These are phyloP conservation scores for Philhelius pedissequus DNA, from an alignment of 2,888 invertebrate species.

Conservation along the genomic window DNA sequence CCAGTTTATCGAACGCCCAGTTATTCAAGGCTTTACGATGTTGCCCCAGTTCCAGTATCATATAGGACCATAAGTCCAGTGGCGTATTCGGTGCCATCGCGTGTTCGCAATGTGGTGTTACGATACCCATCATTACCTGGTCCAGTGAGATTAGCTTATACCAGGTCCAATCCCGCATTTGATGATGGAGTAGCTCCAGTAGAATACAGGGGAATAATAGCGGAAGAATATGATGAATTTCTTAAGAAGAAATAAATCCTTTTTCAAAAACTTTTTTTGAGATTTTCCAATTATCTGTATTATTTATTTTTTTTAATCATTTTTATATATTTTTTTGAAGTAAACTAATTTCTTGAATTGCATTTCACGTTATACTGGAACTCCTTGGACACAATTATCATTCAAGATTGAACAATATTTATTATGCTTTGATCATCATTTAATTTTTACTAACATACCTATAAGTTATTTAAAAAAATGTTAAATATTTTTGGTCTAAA, in stretches of 20 bases:
- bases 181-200: background rate
- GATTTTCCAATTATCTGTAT: no score
- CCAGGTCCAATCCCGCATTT: background rate
- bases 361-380: no score
- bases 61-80: constrained; percentile 22
- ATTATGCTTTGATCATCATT: no score
- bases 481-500: no score
- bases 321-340: no score
- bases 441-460: no score
- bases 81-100: background rate
- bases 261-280: no score
- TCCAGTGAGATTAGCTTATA: background rate
- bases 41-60: background rate
- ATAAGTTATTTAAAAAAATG: no score
- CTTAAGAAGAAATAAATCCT: constrained; percentile 19
- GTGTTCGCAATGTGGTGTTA: constrained; percentile 3
- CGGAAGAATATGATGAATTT: constrained; percentile 16
- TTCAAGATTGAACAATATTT: no score
- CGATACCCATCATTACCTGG: background rate
- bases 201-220: background rate
- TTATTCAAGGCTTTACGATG: background rate
- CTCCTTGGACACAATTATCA: no score
- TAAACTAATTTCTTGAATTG: no score
- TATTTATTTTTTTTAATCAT: no score
- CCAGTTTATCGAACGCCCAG: background rate